phyloP scores from a whole-genome alignment of 2,888 invertebrate genomes.

The Strigamia maritima region DNA sequence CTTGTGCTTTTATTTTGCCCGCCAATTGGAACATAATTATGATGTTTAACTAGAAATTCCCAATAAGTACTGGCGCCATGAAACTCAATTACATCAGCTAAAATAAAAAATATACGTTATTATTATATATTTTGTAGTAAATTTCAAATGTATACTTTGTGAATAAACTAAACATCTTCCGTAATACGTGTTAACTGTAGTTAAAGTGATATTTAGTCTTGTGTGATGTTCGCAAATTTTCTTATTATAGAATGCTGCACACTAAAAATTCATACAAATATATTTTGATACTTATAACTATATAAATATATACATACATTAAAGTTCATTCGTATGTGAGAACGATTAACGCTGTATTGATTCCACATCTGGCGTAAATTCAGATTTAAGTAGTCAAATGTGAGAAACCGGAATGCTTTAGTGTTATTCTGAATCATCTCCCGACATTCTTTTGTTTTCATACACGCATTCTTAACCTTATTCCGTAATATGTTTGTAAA shows the following conservation, averaged over 20 bases:
- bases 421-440: not conserved
- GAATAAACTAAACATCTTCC: conserved; percentile 12
- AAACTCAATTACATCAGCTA: not conserved
- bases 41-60: not conserved
- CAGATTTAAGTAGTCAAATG: not conserved
- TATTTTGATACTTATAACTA: not conserved
- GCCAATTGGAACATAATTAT: not conserved
- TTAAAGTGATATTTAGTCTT: not conserved
- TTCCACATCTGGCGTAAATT: not conserved
- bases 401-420: not conserved
- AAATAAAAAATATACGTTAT: not conserved
- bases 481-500: not conserved
- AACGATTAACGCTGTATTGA: not conserved
- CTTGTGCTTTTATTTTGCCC: not conserved
- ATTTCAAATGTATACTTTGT: not conserved
- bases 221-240: not conserved
- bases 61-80: not conserved
- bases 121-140: not conserved
- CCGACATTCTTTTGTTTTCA: not conserved
- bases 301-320: not conserved
- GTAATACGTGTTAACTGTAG: not conserved
- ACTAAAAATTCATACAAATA: not conserved
- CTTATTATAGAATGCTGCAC: not conserved
- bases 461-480: not conserved
- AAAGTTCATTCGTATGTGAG: not conserved